phyloP scores from a whole-genome alignment of 2,113 vertebrate genomes.

The Amblyornis subalaris region DNA sequence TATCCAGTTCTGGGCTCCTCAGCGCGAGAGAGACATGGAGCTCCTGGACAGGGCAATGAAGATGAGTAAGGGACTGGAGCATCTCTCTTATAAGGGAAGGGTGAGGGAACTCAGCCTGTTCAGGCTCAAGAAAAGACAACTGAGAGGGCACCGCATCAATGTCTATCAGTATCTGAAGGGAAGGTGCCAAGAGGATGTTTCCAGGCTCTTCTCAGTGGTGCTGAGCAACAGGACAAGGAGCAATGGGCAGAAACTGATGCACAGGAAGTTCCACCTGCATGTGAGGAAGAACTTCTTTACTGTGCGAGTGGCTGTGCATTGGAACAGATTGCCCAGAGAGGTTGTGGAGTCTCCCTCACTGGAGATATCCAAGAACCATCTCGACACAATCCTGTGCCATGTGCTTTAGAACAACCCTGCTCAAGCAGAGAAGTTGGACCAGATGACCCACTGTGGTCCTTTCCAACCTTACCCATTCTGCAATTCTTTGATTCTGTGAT shows the following conservation, averaged over 20 bases:
- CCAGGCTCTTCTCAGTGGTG: background rate
- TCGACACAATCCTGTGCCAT: background rate
- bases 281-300: background rate
- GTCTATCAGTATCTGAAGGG: background rate
- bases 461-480: background rate
- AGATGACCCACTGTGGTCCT: background rate
- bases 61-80: background rate
- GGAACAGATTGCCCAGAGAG: background rate
- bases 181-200: background rate
- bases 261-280: background rate
- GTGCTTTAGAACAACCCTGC: background rate
- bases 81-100: background rate
- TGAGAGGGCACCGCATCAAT: background rate
- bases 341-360: background rate
- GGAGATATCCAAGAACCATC: background rate
- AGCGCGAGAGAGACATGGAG: background rate
- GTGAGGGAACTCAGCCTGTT: background rate
- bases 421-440: background rate
- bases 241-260: background rate
- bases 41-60: no score
- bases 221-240: background rate
- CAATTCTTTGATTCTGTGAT: background rate
- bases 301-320: accelerated
- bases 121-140: accelerated
- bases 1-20: background rate